phyloP scores from a whole-genome alignment of 2,888 invertebrate genomes.

The Agonum fuliginosum region DNA sequence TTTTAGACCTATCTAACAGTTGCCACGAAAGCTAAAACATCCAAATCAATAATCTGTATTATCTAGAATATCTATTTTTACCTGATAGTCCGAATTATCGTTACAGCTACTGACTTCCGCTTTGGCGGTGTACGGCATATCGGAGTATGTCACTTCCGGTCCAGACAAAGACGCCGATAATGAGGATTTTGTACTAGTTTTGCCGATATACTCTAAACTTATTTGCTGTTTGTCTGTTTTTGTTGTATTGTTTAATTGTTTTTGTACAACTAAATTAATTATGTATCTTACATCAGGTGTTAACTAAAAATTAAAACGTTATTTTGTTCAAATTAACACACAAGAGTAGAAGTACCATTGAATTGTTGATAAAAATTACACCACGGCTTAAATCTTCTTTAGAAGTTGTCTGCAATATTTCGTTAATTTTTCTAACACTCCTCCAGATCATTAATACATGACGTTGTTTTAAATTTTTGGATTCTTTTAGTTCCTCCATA shows the following conservation, averaged over 20 bases:
- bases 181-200: slow-evolving; percentile 28
- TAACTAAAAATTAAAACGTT: slow-evolving; percentile 28
- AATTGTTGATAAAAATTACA: slow-evolving; percentile 60
- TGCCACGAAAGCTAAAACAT: slow-evolving; percentile 49
- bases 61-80: too few species aligned
- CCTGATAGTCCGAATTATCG: slow-evolving; percentile 57
- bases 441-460: slow-evolving; percentile 61
- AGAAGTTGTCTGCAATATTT: slow-evolving; percentile 39
- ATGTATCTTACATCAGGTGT: slow-evolving; percentile 40
- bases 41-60: slow-evolving; percentile 60
- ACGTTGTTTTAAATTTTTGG: slow-evolving; percentile 48
- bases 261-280: slow-evolving; percentile 49
- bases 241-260: slow-evolving; percentile 19
- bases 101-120: slow-evolving; percentile 53
- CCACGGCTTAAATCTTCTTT: slow-evolving; percentile 25
- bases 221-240: slow-evolving; percentile 31
- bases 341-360: slow-evolving; percentile 40
- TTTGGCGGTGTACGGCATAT: slow-evolving; percentile 60
- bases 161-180: slow-evolving; percentile 45
- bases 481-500: slow-evolving; percentile 8
- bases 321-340: not conserved
- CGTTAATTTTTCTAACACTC: slow-evolving; percentile 58
- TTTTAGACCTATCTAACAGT: slow-evolving; percentile 38
- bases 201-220: slow-evolving; percentile 11
- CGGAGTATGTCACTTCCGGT: slow-evolving; percentile 61